Evolutionary conservation across 2,113 vertebrate species (phyloP).

Genomic region (Salvator merianae): DNA sequence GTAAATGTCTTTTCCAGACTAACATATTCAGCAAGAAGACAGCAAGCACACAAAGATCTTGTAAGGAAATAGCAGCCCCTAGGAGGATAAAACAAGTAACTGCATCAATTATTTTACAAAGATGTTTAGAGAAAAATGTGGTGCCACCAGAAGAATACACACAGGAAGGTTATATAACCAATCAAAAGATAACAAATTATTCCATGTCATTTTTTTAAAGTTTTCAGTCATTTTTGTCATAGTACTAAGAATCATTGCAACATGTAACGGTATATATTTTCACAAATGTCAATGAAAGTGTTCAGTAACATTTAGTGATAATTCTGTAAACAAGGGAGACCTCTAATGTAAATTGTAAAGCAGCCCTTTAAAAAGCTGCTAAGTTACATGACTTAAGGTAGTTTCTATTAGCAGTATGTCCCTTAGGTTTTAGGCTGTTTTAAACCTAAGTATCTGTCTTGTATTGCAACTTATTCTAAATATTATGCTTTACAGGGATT

Average conservation of each 20-base stretch:
- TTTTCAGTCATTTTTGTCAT: background rate
- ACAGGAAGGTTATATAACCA: background rate
- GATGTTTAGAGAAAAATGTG: background rate
- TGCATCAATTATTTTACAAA: constrained; percentile 32
- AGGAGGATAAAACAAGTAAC: constrained; percentile 29
- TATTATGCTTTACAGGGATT: background rate
- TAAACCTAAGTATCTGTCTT: background rate
- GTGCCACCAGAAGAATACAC: background rate
- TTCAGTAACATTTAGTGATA: background rate
- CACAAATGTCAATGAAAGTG: background rate
- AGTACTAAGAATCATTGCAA: background rate
- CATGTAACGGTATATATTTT: background rate
- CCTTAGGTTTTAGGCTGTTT: too few species aligned
- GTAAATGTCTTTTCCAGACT: constrained; percentile 45
- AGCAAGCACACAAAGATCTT: constrained; percentile 34
- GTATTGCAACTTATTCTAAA: too few species aligned
- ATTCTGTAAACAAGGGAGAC: background rate
- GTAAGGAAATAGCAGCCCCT: constrained; percentile 48
- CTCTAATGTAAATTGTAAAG: background rate
- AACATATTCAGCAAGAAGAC: constrained; percentile 58
- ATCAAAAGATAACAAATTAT: background rate
- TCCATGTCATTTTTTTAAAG: background rate
- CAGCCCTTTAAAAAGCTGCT: too few species aligned
- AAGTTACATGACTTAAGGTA: background rate
- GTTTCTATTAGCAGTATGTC: background rate